Evolutionary conservation across 2,888 invertebrate genomes (phyloP).

Genomic region (Seira sanloemensis): DNA sequence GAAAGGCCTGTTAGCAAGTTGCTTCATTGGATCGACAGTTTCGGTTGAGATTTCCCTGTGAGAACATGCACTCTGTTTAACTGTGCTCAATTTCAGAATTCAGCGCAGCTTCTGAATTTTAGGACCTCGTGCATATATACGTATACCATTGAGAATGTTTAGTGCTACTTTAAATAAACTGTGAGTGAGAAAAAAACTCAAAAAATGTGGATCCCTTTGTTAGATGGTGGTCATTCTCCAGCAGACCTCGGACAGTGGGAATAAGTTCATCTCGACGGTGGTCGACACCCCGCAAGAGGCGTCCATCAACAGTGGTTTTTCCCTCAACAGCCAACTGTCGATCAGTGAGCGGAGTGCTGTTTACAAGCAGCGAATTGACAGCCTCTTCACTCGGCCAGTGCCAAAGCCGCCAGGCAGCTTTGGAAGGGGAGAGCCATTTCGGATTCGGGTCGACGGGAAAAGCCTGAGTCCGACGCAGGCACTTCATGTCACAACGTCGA

Average conservation of each 20-base stretch:
- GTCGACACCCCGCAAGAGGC: conserved; percentile 68
- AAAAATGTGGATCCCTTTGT: too few species aligned
- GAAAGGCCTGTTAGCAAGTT: too few species aligned
- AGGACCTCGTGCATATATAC: too few species aligned
- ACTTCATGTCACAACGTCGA: background rate
- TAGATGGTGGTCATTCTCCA: conserved; percentile 74
- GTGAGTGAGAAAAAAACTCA: too few species aligned
- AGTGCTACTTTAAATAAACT: too few species aligned
- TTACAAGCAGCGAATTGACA: conserved; percentile 90
- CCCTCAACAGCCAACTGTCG: conserved; percentile 69
- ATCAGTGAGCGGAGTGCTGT: conserved; percentile 76
- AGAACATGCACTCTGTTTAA: too few species aligned
- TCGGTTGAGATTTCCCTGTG: too few species aligned
- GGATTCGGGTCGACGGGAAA: conserved; percentile 66
- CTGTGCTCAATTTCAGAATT: too few species aligned
- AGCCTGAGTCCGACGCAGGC: conserved; percentile 26
- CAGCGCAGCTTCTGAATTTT: too few species aligned
- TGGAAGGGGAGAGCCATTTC: conserved; percentile 65
- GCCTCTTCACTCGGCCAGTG: conserved; percentile 81
- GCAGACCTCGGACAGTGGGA: conserved; percentile 72
- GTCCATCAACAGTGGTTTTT: conserved; percentile 65
- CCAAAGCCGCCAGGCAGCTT: conserved; percentile 53
- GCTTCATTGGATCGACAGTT: too few species aligned
- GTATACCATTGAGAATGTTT: too few species aligned
- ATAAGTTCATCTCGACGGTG: conserved; percentile 72